phyloP scores from a whole-genome alignment of 2,113 vertebrate species.

The Oncorhynchus mykiss region DNA sequence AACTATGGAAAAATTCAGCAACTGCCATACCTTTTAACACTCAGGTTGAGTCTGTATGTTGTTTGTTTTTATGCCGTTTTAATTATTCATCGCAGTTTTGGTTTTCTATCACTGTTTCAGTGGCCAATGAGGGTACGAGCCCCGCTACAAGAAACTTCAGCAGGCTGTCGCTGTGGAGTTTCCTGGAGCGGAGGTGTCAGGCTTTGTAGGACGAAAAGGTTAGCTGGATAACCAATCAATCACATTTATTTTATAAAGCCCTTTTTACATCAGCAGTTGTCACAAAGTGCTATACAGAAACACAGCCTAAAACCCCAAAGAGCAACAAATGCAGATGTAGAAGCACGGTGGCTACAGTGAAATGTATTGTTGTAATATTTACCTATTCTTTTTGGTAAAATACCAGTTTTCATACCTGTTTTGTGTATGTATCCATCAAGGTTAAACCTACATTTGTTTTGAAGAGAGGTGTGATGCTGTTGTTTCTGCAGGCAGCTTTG shows the following conservation, averaged over 20 bases:
- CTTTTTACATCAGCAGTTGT: no score
- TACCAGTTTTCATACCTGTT: no score
- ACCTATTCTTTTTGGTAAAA: no score
- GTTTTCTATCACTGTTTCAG: conserved; percentile 54
- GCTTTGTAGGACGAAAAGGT: conserved; percentile 77
- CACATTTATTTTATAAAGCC: no score
- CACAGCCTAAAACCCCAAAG: no score
- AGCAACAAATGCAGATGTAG: no score
- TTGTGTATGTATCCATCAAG: no score
- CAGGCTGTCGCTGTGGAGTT: conserved; percentile 78
- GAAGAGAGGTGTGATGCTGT: background rate
- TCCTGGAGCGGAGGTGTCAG: conserved; percentile 82
- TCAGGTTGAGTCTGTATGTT: no score
- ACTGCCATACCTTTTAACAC: no score
- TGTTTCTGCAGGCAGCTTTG: conserved; percentile 82
- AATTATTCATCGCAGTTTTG: no score
- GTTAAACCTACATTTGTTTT: no score
- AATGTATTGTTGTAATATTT: background rate
- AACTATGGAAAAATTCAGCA: background rate
- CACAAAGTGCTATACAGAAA: no score
- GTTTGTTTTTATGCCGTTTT: background rate
- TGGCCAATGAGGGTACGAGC: conserved; percentile 87
- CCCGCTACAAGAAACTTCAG: conserved; percentile 88
- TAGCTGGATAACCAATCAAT: background rate
- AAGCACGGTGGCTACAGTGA: background rate